Percentiles rank a stretch among this genome's conserved stretches.
Conservation (phyloP, 2,113 vertebrate species). For the Epinephelus lanceolatus region DNA sequence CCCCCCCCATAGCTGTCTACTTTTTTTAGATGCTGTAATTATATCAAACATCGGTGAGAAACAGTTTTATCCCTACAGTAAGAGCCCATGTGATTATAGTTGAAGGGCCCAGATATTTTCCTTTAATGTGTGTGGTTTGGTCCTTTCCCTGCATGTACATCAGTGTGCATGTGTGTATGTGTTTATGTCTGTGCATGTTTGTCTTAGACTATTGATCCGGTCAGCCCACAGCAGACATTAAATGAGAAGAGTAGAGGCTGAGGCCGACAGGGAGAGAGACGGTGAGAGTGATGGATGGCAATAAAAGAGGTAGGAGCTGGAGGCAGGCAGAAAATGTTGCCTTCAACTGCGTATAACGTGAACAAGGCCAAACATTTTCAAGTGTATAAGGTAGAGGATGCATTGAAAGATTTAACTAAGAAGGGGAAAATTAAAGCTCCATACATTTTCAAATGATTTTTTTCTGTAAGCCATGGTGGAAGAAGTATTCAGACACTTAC, state of each 20-base stretch:
- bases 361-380: conserved; percentile 6
- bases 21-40: conserved; percentile 35
- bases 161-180: conserved; percentile 32
- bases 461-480: not conserved
- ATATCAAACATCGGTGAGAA: conserved; percentile 30
- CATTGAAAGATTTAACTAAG: not conserved
- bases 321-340: conserved; percentile 18
- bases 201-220: conserved; percentile 70
- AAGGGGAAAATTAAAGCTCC: not conserved
- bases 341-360: not conserved
- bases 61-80: conserved; percentile 15
- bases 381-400: not conserved
- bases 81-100: conserved; percentile 29
- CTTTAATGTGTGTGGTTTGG: conserved; percentile 31
- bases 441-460: not conserved
- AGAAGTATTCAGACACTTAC: too few relatives aligned
- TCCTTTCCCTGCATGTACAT: conserved; percentile 1
- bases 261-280: conserved; percentile 50
- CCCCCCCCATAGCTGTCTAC: not conserved
- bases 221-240: conserved; percentile 64
- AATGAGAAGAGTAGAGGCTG: conserved; percentile 65
- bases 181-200: conserved; percentile 63
- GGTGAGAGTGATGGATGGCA: conserved; percentile 67
- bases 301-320: conserved; percentile 52
- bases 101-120: conserved; percentile 33